Evolutionary conservation across 2,113 vertebrate genomes (phyloP).

Genomic region (Enhydra lutris): DNA sequence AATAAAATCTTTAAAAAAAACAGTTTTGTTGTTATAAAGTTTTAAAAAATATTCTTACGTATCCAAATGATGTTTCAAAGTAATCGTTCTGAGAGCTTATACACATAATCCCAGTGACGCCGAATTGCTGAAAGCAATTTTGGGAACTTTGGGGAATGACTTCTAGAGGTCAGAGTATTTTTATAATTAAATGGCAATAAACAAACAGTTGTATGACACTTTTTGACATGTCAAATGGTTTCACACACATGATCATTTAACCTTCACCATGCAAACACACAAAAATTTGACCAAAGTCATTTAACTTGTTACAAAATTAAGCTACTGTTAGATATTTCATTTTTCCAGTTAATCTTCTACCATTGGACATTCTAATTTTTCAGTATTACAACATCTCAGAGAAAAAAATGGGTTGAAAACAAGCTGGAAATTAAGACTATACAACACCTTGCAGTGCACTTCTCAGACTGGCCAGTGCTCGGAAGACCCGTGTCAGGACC

Average conservation of each 20-base stretch:
- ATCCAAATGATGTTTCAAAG: background rate
- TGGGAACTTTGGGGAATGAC: background rate
- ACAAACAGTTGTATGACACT: background rate
- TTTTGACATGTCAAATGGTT: background rate
- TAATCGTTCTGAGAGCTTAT: background rate
- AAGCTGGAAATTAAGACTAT: background rate
- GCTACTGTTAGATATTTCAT: background rate
- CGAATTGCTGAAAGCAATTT: background rate
- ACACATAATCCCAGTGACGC: background rate
- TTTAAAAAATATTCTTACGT: background rate
- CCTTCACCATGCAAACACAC: background rate
- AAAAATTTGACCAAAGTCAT: background rate
- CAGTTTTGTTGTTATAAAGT: background rate
- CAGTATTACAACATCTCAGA: background rate
- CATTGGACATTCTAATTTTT: background rate
- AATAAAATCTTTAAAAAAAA: no score
- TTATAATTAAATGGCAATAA: background rate
- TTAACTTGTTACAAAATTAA: background rate
- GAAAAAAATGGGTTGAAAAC: background rate
- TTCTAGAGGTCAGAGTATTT: background rate
- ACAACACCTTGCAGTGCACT: background rate
- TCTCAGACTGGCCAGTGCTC: background rate
- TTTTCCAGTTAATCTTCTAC: background rate
- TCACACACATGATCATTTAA: background rate
- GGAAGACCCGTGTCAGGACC: background rate